Evolutionary conservation across 1,140 invertebrate genomes (phyloP), one percentile per base, ranked within the genome.

Genomic region (Drosophila albomicans): DNA sequence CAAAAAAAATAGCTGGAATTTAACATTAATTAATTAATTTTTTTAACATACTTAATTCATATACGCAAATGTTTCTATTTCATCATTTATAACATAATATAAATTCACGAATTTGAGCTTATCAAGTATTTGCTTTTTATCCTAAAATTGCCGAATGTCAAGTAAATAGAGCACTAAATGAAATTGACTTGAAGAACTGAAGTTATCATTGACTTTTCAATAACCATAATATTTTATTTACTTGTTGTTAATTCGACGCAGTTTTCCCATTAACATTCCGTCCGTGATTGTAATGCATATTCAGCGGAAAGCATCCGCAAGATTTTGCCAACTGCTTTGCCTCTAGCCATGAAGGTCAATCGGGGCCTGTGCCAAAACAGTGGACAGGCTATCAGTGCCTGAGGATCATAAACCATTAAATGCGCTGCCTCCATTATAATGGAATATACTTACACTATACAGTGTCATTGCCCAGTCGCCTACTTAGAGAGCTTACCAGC

Each of bases 401-500:
- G 45, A 57, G 71, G 82, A 87, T 82, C 82, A 75, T 79, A 85
- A 87, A 74, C 79, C 79, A 87, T 87, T 87, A 82, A 87, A 87
- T 79, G 49, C 71, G 80, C 54, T 32, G 79, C 78, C 72, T 38
- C 35, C 77, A 78, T 87, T 82, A 87, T 87, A 87, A 87, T 82
- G 32, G 30, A 10, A 82, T 30, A 58, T 52, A 68, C 16, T 56
- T 56, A 79, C 70, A 78, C 78, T 86, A 25, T 25, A 25, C 20
- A 86, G 84, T 87, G 82, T 82, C 82, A 82, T 79, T 86, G 82
- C 79, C 75, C 71, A 76, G 45, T 35, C 35, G 76, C 66, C 58
- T 66, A 65, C 66, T 41, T n/a, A 38, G 30, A 6, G 48, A 38
- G 35, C 11, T 62, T 32, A 45, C 15, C 15, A 48, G 11, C 43